A percentile compares a stretch with the other conserved stretches of the same genome.
Evolutionary conservation across 2,113 vertebrate species (phyloP).

Genomic region (Oreochromis spilurus): DNA sequence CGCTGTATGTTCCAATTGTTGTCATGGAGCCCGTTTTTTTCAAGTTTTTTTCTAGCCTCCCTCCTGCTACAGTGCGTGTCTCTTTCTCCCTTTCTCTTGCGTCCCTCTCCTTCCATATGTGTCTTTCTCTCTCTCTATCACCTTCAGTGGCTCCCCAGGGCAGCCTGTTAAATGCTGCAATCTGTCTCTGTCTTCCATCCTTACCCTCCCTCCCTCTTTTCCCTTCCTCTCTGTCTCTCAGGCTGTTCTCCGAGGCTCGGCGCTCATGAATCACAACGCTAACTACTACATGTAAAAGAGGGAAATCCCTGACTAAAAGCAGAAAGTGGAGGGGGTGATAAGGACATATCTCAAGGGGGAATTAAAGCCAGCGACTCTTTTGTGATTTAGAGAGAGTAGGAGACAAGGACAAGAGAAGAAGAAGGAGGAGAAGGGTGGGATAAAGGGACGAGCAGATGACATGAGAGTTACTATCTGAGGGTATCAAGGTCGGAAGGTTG

Average conservation of each 20-base stretch:
- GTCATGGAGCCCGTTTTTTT: conserved; percentile 1
- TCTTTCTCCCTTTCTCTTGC: conserved; percentile 33
- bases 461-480: not conserved
- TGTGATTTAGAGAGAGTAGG: not conserved
- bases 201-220: not conserved
- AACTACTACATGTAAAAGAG: conserved; percentile 56
- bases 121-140: conserved; percentile 58
- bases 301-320: conserved; percentile 54
- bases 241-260: conserved; percentile 20
- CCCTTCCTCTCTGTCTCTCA: conserved; percentile 19
- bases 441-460: conserved; percentile 1
- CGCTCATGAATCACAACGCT: conserved; percentile 51
- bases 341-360: conserved; percentile 39
- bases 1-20: conserved; percentile 29
- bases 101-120: conserved; percentile 38
- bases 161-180: conserved; percentile 75
- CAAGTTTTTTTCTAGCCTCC: not conserved
- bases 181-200: conserved; percentile 70
- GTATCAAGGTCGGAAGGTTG: not conserved
- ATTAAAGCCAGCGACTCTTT: conserved; percentile 20
- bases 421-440: not conserved
- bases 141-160: conserved; percentile 72
- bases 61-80: conserved; percentile 30
- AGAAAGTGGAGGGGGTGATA: conserved; percentile 9
- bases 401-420: not conserved